Conservation (phyloP, 2,113 vertebrate genomes). For the Morone saxatilis region DNA sequence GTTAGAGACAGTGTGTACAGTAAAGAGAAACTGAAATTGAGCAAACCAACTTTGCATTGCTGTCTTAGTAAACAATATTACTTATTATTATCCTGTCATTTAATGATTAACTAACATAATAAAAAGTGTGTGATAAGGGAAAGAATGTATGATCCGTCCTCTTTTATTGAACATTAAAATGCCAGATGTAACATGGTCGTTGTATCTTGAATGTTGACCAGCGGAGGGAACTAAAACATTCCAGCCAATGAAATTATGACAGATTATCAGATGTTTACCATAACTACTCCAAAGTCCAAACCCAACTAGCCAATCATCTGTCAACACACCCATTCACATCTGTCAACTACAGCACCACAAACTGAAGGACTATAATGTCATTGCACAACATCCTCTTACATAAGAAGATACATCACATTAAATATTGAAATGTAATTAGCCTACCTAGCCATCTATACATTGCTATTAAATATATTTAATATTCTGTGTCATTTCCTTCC, state of each 20-base stretch:
- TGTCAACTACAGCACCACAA: not conserved
- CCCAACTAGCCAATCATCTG: not conserved
- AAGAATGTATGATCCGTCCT: not conserved
- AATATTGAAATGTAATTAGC: not conserved
- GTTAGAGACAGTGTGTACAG: not conserved
- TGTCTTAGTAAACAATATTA: not conserved
- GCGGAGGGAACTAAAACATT: not conserved
- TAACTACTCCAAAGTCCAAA: constrained; percentile 4
- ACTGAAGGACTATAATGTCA: not conserved
- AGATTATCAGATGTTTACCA: not conserved
- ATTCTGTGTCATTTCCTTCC: not conserved
- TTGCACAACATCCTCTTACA: not conserved
- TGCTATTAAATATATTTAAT: not conserved
- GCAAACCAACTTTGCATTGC: not conserved
- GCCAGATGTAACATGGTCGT: too few species aligned
- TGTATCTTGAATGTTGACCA: not conserved
- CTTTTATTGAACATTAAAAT: not conserved
- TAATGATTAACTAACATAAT: too few species aligned
- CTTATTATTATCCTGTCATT: not conserved
- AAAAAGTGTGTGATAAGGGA: not conserved
- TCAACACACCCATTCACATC: not conserved
- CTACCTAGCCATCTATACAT: not conserved
- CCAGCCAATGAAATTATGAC: not conserved
- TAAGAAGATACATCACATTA: not conserved
- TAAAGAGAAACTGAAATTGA: not conserved